A percentile compares a stretch with the other conserved stretches of the same genome.
phyloP scores from a whole-genome alignment of 2,888 invertebrate genomes.

The Pedicia rivosa region DNA sequence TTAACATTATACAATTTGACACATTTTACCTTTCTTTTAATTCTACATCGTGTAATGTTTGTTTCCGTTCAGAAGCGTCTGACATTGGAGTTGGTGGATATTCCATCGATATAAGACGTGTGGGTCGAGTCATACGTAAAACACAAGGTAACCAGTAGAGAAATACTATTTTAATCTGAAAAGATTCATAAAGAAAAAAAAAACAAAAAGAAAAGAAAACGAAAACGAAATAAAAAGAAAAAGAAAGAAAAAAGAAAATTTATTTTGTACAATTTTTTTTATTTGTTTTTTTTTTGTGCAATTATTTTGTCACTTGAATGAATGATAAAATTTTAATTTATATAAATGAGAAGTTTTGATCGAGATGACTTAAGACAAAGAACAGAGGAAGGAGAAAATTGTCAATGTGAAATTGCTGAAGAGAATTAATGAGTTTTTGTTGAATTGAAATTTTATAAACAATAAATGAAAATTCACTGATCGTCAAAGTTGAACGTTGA shows the following conservation, averaged over 20 bases:
- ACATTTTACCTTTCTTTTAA: slow-evolving; percentile 52
- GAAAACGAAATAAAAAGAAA: neutral
- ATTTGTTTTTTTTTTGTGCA: neutral
- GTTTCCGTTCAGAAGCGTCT: slow-evolving; percentile 47
- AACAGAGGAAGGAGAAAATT: too few species aligned
- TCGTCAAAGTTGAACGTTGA: too few species aligned
- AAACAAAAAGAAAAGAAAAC: slow-evolving; percentile 5
- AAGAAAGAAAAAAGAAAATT: neutral
- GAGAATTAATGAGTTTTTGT: too few species aligned
- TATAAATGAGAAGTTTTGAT: too few species aligned
- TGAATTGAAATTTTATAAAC: too few species aligned
- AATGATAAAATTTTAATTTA: neutral
- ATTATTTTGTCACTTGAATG: neutral
- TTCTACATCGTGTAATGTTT: slow-evolving; percentile 69
- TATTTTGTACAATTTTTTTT: neutral
- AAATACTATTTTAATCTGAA: slow-evolving; percentile 77
- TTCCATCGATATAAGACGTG: slow-evolving; percentile 35
- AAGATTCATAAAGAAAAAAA: slow-evolving; percentile 9
- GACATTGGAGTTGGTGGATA: slow-evolving; percentile 36
- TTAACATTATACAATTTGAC: too few species aligned
- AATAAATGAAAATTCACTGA: too few species aligned
- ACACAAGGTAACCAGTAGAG: slow-evolving; percentile 96
- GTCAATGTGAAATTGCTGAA: too few species aligned
- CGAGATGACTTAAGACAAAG: too few species aligned
- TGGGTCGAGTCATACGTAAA: slow-evolving; percentile 77